A percentile compares a stretch with the other conserved stretches of the same genome.
phyloP scores from a whole-genome alignment of 2,797 vertebrate genomes.

The Pipistrellus kuhlii region DNA sequence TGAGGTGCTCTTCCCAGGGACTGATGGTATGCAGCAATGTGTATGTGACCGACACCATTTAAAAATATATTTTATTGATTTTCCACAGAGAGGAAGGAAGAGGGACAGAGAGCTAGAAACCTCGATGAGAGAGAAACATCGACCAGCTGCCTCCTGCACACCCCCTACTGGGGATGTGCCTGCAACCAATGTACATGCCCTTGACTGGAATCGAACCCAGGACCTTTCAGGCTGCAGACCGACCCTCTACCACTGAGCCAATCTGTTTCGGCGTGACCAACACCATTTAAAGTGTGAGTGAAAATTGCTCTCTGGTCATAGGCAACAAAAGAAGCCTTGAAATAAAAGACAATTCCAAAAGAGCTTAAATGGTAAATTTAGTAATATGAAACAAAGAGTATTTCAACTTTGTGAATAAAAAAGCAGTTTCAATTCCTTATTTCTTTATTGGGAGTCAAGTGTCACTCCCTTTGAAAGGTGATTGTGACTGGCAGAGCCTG shows the following conservation, averaged over 20 bases:
- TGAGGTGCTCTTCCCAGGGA: background rate
- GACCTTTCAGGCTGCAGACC: no score
- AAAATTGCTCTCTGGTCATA: background rate
- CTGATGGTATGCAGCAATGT: background rate
- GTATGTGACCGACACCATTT: background rate
- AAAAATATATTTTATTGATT: no score
- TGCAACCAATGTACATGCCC: no score
- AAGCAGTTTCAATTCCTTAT: background rate
- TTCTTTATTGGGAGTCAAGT: background rate
- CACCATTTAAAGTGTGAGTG: background rate
- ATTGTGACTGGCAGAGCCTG: background rate
- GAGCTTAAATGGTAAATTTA: background rate
- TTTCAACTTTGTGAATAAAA: background rate
- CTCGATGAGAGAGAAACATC: no score
- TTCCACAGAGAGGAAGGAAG: no score
- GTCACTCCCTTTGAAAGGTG: background rate
- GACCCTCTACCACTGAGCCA: no score
- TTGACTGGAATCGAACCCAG: no score
- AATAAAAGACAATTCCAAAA: background rate
- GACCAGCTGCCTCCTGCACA: no score
- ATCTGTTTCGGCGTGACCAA: no score
- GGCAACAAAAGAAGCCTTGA: background rate
- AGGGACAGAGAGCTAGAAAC: no score
- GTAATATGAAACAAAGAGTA: background rate
- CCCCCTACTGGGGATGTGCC: no score